Base-by-base conservation (phyloP, 2,113 vertebrate species). In the Solenodon paradoxus region DNA sequence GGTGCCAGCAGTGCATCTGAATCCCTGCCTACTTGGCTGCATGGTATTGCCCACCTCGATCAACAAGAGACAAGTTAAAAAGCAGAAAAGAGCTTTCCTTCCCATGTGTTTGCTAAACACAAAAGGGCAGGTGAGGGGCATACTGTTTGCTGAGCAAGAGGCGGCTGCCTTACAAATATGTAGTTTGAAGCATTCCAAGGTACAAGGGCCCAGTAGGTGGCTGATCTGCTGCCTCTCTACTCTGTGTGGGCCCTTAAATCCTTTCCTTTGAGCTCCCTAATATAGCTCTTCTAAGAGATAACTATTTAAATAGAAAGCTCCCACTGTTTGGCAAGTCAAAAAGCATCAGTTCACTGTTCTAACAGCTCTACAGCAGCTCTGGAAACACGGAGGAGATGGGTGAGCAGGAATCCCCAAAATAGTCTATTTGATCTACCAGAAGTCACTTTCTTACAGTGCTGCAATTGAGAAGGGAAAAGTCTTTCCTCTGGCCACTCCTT, bases 401-500 rank as follows among this genome's bases (percentile, higher is more conserved):
- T 94, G 97, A 97, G 95, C 97, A 97, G 96, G 96, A 96, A 97
- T 97, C 97, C 96, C 97, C 97, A 97, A 97, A 97, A 97, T 97
- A 97, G 97, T 97, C 95, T 88, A 96, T 97, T 97, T 97, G 97
- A 97, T 97, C 95, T 96, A 92, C 69, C 95, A 96, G 97, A 96
- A 97, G 95, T 97, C 93, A 97, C 97, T 97, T 95, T 96, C 95
- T 97, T 96, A 94, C 93, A 96, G 95, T 96, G 92, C 96, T 90
- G 95, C 97, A 96, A 96, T 97, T 96, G 97, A 95, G 92, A 96
- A 96, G 92, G 84, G 93, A 94, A 96, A 97, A 97, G 95, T 96
- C 96, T 51, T 96, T 97, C 83, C 96, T 95, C 96, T 95, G 92
- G 95, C 95, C 97, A 95, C 97, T 96, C 93, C 86, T 97, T 97